A percentile compares a stretch with the other conserved stretches of the same genome.
Conservation (phyloP, 1,140 invertebrate species). For the Zaprionus gabonicus region DNA sequence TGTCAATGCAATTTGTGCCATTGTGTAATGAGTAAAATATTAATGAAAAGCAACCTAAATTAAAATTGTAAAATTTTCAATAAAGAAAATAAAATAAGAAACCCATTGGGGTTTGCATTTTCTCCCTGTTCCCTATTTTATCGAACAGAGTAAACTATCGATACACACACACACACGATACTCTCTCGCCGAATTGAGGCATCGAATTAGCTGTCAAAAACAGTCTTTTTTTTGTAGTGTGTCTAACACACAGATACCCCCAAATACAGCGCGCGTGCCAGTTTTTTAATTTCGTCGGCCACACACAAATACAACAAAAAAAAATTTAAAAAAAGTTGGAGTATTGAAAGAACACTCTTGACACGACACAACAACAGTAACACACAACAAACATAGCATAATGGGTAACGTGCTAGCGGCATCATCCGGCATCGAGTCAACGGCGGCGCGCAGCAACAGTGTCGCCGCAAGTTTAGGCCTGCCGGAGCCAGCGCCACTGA, state of each 20-base stretch:
- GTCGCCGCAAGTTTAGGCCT: constrained; percentile 78
- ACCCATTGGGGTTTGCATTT: background rate
- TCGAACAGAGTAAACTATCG: constrained; percentile 24
- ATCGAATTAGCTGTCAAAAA: constrained; percentile 45
- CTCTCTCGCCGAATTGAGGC: constrained; percentile 5
- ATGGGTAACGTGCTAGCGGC: constrained; percentile 89
- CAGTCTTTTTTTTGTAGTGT: constrained; percentile 51
- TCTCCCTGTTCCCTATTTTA: background rate
- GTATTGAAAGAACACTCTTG: background rate
- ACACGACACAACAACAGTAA: constrained; percentile 11
- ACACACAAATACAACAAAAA: constrained; percentile 32
- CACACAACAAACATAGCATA: constrained; percentile 49
- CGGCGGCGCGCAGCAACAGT: constrained; percentile 48
- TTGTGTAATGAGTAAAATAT: too few relatives aligned
- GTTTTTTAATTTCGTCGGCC: constrained; percentile 45
- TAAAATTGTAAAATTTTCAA: background rate
- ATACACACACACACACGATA: constrained; percentile 22
- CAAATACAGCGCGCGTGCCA: constrained; percentile 43
- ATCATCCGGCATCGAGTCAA: constrained; percentile 83
- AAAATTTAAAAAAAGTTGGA: constrained; percentile 16
- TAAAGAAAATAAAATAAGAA: background rate
- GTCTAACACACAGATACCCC: constrained; percentile 46
- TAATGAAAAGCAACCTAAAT: too few relatives aligned
- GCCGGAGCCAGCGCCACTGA: constrained; percentile 74
- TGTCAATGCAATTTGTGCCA: background rate